Evolutionary conservation across 1,140 invertebrate genomes (phyloP).

Genomic region (Listronotus bonariensis): DNA sequence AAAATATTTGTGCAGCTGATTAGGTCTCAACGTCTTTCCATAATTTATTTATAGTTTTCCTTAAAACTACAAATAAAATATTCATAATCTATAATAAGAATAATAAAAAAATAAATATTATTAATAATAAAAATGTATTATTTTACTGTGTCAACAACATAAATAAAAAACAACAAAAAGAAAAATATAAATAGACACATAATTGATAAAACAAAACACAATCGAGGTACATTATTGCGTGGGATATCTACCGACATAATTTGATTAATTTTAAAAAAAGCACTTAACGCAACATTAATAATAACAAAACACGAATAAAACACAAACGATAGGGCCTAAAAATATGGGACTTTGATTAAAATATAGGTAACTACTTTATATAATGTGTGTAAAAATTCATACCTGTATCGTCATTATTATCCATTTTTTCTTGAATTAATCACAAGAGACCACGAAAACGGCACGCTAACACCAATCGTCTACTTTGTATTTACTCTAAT

Average conservation of each 20-base stretch:
- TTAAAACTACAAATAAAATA: too few species aligned
- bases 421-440: constrained; percentile 59
- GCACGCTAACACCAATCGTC: constrained; percentile 70
- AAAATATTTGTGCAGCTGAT: too few species aligned
- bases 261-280: constrained; percentile 39
- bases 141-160: too few species aligned
- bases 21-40: too few species aligned
- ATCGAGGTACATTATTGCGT: constrained; percentile 35
- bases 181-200: not conserved
- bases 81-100: too few species aligned
- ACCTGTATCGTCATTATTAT: constrained; percentile 59
- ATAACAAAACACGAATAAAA: constrained; percentile 41
- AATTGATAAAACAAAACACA: constrained; percentile 23
- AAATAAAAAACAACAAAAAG: not conserved
- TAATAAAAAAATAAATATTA: too few species aligned
- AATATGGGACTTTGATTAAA: constrained; percentile 27
- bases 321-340: constrained; percentile 24
- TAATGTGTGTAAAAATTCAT: constrained; percentile 40
- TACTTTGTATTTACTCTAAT: constrained; percentile 80
- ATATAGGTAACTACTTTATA: constrained; percentile 28
- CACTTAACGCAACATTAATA: constrained; percentile 35
- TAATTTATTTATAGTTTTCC: too few species aligned
- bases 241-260: constrained; percentile 32
- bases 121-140: too few species aligned
- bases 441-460: constrained; percentile 55